Conservation (phyloP, 2,888 invertebrate species). For the Rhagonycha lutea region DNA sequence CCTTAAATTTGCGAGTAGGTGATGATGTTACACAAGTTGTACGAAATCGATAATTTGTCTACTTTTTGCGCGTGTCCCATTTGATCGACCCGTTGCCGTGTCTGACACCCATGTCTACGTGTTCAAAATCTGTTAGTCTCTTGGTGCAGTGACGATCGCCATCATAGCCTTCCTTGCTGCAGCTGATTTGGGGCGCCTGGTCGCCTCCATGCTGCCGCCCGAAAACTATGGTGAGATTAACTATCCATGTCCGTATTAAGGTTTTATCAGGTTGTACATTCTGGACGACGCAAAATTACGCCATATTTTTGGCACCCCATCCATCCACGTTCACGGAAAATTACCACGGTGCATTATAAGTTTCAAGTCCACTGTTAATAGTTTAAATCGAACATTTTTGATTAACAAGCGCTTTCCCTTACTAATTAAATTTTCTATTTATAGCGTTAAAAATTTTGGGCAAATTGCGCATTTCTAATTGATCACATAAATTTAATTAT, state of each 20-base stretch:
- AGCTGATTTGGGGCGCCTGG: constrained; percentile 45
- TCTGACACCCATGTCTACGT: constrained; percentile 24
- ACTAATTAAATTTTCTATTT: neutral
- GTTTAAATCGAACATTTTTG: neutral
- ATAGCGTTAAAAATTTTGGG: neutral
- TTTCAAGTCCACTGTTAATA: neutral
- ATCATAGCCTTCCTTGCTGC: constrained; percentile 31
- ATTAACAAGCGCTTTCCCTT: neutral
- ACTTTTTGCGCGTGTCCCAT: constrained; percentile 27
- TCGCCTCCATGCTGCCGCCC: constrained; percentile 51
- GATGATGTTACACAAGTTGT: constrained; percentile 4
- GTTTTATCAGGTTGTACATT: neutral
- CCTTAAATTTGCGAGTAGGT: constrained; percentile 19
- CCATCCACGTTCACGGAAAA: neutral
- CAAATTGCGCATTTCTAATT: neutral
- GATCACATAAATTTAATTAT: neutral
- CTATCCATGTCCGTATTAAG: neutral
- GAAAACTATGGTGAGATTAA: constrained; percentile 46
- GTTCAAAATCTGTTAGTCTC: constrained; percentile 29
- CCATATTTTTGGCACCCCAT: neutral
- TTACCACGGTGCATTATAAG: neutral
- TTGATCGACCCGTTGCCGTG: constrained; percentile 23
- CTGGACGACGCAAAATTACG: neutral
- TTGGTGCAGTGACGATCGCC: constrained; percentile 33
- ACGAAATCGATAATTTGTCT: constrained; percentile 21